Conservation (phyloP, 53 echinoderm and acorn worm species). For the Zoroaster sp. region DNA sequence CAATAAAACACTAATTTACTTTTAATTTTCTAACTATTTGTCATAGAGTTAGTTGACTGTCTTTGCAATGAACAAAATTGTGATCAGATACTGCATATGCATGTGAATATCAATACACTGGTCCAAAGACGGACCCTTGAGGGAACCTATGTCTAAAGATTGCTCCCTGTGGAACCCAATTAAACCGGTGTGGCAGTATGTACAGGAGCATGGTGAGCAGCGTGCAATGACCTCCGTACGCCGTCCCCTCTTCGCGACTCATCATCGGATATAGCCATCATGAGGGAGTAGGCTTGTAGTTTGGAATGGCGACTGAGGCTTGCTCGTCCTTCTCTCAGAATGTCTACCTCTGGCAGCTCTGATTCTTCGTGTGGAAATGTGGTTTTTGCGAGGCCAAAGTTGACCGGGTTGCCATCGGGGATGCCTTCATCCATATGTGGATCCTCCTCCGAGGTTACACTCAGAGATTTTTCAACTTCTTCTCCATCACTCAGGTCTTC, state of each 20-base stretch:
- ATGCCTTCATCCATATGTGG: slow-evolving; percentile 27
- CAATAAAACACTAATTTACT: background rate
- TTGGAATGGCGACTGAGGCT: slow-evolving; percentile 62
- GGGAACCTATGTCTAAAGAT: background rate
- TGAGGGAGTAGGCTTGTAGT: slow-evolving; percentile 84
- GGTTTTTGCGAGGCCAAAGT: slow-evolving; percentile 13
- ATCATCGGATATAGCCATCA: slow-evolving; percentile 79
- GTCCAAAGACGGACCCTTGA: background rate
- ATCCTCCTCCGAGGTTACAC: slow-evolving; percentile 25
- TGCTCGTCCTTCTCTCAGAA: slow-evolving; percentile 26
- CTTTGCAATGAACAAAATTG: background rate
- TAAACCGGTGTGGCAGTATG: slow-evolving; percentile 49
- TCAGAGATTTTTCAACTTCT: slow-evolving; percentile 4
- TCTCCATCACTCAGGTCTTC: slow-evolving; percentile 36
- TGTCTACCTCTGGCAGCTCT: slow-evolving; percentile 43
- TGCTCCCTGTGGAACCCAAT: background rate
- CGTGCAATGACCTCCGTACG: background rate
- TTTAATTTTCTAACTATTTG: background rate
- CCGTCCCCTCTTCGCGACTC: slow-evolving; percentile 41
- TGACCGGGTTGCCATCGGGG: background rate
- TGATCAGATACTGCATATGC: background rate
- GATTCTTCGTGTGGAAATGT: background rate
- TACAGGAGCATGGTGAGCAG: slow-evolving; percentile 31
- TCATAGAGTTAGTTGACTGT: background rate
- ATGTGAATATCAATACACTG: background rate